Conservation (phyloP, 2,888 invertebrate genomes). For the Beris morrisii region DNA sequence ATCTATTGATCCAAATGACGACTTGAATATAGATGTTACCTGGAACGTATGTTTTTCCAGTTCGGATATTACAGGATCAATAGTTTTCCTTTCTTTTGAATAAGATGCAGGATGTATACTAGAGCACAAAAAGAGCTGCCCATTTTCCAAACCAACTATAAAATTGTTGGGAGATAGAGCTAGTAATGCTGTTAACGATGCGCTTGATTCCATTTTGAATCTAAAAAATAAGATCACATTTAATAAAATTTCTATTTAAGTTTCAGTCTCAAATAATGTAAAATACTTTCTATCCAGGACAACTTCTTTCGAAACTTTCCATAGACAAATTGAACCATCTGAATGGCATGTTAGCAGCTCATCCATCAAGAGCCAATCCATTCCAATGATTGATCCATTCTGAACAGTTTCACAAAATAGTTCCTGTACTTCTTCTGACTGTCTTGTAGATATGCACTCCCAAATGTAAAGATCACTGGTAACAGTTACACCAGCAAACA, state of each 20-base stretch:
- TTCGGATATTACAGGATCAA: constrained; percentile 39
- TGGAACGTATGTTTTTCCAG: constrained; percentile 51
- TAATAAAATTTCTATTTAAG: neutral
- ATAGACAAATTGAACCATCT: constrained; percentile 50
- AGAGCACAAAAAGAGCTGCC: constrained; percentile 50
- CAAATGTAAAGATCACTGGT: constrained; percentile 53
- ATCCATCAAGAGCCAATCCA: constrained; percentile 50
- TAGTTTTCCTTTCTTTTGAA: constrained; percentile 3
- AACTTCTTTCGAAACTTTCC: constrained; percentile 47
- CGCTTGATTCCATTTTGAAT: constrained; percentile 32
- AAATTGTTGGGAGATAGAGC: constrained; percentile 47
- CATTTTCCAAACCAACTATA: constrained; percentile 51
- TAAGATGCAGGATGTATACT: constrained; percentile 37
- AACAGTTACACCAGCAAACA: constrained; percentile 52
- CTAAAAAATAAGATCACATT: constrained; percentile 11
- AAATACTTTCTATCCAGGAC: constrained; percentile 47
- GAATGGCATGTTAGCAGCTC: constrained; percentile 49
- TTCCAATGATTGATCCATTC: constrained; percentile 49
- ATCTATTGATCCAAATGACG: constrained; percentile 43
- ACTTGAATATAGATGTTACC: constrained; percentile 46
- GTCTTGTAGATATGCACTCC: constrained; percentile 43
- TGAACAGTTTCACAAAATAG: constrained; percentile 45
- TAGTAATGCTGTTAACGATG: constrained; percentile 47
- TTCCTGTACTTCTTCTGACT: constrained; percentile 45
- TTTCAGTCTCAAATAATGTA: neutral